These are phyloP conservation scores for Alviniconcha marisindica DNA, from an alignment of 1,140 invertebrate genomes.

Conservation along the genomic window DNA sequence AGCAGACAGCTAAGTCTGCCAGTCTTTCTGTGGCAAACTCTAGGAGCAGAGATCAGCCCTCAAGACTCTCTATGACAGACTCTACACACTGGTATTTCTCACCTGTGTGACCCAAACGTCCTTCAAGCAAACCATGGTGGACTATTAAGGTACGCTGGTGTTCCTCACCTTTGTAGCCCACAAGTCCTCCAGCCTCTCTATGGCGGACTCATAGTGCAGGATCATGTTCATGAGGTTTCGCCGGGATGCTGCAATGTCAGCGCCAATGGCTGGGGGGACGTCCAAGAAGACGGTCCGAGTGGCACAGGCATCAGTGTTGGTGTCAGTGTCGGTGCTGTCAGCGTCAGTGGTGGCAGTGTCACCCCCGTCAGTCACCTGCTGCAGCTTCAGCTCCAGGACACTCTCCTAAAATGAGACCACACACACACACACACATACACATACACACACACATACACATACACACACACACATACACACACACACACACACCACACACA, in stretches of 20 bases:
- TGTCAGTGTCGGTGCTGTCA: neutral
- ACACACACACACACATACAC: neutral
- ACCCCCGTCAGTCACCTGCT: neutral
- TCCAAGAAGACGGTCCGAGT: slow-evolving; percentile 12
- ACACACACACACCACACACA: no score
- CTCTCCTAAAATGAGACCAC: slow-evolving; percentile 1
- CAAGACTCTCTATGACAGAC: no score
- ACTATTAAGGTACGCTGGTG: no score
- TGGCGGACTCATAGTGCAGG: slow-evolving; percentile 25
- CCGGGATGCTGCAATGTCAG: neutral
- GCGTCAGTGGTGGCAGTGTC: neutral
- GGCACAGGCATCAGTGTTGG: neutral
- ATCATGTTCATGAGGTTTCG: slow-evolving; percentile 32
- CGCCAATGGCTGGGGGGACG: neutral
- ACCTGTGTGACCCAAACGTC: slow-evolving; percentile 21
- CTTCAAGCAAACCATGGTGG: neutral
- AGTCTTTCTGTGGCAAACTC: no score
- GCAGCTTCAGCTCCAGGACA: slow-evolving; percentile 20
- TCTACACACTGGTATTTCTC: neutral
- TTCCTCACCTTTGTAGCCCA: slow-evolving; percentile 28
- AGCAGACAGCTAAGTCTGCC: no score
- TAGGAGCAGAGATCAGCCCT: no score
- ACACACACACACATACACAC: no score
- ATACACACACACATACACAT: neutral
- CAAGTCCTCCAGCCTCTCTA: slow-evolving; percentile 24